Conservation (phyloP, 2,113 vertebrate species). For the Atlantisia rogersi region DNA sequence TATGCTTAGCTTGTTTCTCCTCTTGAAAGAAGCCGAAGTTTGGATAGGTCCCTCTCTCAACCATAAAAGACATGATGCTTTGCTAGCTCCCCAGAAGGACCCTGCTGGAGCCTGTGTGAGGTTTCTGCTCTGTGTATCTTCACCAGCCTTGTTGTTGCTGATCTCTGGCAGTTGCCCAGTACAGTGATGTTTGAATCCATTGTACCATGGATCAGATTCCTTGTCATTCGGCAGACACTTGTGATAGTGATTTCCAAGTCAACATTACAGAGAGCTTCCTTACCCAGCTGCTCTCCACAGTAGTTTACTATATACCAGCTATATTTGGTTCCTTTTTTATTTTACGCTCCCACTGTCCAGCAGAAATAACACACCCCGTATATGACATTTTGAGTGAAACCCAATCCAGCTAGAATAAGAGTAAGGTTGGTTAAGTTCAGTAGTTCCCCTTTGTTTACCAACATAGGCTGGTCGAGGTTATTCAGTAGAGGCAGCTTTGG, state of each 20-base stretch:
- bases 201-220: fast-evolving
- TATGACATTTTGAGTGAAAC: not conserved
- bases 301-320: not conserved
- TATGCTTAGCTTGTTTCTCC: not conserved
- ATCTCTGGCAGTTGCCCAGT: not conserved
- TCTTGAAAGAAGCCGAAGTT: not conserved
- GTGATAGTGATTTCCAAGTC: not conserved
- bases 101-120: not conserved
- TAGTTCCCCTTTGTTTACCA: not conserved
- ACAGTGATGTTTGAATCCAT: not conserved
- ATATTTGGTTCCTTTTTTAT: not conserved
- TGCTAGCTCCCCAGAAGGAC: not conserved
- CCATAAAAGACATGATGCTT: not conserved
- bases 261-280: not conserved
- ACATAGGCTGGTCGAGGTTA: not conserved
- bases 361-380: not conserved
- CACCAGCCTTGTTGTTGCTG: not conserved
- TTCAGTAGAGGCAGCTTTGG: not conserved
- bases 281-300: no score
- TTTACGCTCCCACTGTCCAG: not conserved
- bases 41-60: not conserved
- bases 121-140: not conserved
- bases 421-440: not conserved
- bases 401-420: not conserved
- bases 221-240: not conserved